Base-by-base conservation (phyloP, 1,140 invertebrate genomes). In the Nilaparvata lugens region DNA sequence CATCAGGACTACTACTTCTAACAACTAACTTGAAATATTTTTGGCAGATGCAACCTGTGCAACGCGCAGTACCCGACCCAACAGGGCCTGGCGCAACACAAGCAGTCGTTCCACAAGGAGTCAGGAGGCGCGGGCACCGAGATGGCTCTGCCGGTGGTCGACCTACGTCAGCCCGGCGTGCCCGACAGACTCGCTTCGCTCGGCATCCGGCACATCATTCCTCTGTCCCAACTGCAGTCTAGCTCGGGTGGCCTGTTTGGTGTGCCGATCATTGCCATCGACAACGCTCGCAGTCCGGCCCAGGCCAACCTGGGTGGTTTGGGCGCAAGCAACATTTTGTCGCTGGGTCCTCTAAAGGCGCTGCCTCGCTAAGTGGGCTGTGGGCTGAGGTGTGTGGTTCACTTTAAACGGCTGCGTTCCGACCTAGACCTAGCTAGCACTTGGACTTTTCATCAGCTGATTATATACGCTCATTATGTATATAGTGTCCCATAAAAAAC, bases 191-290 rank as follows among this genome's bases (percentile, higher is more conserved):
- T 89, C 18, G 76, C 75, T 56, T 79, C 71, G 69, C 73, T 88
- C 59, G 87, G 87, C 48, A 86, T 89, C 63, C 81, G 81, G 62
- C 84, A 82, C 72, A 88, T 84, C 70, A 85, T 89, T 64, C 85
- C 86, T 2, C 71, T 88, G 52, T 83, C 83, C 0, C 83, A 83
- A 68, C 69, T 83, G 11, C 80, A 81, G 59, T 77, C 79, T 58
- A 77, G 77, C 61, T 74, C 78, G 0, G 80, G 80, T 42, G 83
- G 85, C 9, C 81, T 80, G 42, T 87, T 85, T 62, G 85, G 83
- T 14, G 74, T 89, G 48, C 87, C 87, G 0, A 83, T 89, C n/a
- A 78, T 88, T 52, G 83, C 82, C 13, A 78, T 83, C 16, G 83
- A 85, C 64, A 81, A 80, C 66, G 75, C 79, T 43, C 74, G 82